Evolutionary conservation across 2,113 vertebrate species (phyloP).

Genomic region (Pipra filicauda): DNA sequence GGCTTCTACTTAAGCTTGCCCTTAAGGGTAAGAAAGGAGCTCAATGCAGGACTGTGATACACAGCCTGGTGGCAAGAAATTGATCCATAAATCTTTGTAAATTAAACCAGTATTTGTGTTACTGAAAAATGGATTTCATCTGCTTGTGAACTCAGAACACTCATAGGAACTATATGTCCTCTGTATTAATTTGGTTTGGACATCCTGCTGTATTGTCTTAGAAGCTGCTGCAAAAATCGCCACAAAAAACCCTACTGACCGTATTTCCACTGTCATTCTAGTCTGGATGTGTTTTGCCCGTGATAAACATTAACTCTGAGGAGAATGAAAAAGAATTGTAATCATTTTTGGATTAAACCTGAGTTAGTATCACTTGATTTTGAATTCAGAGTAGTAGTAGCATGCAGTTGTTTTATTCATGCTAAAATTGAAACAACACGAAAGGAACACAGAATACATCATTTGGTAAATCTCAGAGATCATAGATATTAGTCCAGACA

Average conservation of each 20-base stretch:
- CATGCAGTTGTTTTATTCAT: background rate
- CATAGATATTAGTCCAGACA: background rate
- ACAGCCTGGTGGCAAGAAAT: background rate
- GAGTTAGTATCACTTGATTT: background rate
- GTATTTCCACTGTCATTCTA: background rate
- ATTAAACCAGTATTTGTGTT: conserved; percentile 7
- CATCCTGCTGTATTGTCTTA: background rate
- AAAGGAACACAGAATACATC: background rate
- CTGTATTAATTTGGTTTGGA: background rate
- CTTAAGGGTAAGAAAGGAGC: background rate
- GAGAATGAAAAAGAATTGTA: background rate
- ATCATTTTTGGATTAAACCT: background rate
- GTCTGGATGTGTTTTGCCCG: background rate
- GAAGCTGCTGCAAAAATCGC: background rate
- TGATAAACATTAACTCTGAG: background rate
- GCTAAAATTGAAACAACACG: background rate
- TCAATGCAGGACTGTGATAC: background rate
- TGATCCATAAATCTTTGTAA: conserved; percentile 38
- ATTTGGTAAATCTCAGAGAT: background rate
- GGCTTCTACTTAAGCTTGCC: background rate
- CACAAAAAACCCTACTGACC: background rate
- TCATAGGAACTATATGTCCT: background rate
- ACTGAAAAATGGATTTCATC: conserved; percentile 27
- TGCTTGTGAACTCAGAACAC: background rate
- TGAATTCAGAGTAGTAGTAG: background rate